Base-by-base conservation (phyloP, 2,113 vertebrate species). In the Progne subis region DNA sequence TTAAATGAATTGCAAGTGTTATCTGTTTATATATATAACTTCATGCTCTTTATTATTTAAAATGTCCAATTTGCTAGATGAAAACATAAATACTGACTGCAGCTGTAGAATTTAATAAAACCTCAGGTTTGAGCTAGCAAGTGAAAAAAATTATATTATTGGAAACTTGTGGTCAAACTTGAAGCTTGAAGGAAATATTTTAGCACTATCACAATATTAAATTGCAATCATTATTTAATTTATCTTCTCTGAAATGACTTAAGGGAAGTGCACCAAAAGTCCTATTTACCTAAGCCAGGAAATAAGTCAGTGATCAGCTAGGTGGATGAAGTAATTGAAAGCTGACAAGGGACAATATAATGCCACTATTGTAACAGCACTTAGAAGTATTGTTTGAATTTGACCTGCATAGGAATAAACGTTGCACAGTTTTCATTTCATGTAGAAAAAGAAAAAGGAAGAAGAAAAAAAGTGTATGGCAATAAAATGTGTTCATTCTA, bases 41-140 rank as follows among this genome's bases (percentile, higher is more conserved):
- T 94, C 95, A 94, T 97, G 90, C 79, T 97, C 90, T 96, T 95
- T 95, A 96, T 97, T 98, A 97, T 97, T 98, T 98, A 97, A 98
- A 98, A 97, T 97, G 97, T 98, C 97, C 98, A 97, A 93, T 90
- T 97, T 98, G 95, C 91, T 98, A 97, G 97, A 97, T 97, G 97
- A 98, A 97, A 97, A 93, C 98, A 98, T 98, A 98, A 98, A 98
- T 98, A 98, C 96, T 97, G 97, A 97, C 97, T 98, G 97, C 98
- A 98, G 98, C 98, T 98, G 98, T 98, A 98, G 98, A 98, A 98
- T 98, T 98, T 98, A 98, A 98, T 98, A 98, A 98, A 98, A 96
- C 91, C 97, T 95, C 97, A 98, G 96, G 97, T 98, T 98, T 97
- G 97, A 98, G 96, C 97, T 97, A 97, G 96, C 95, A 97, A 97